Base-by-base conservation (phyloP, 92 coral and sea anemone species). In the Epizoanthus stellaris region DNA sequence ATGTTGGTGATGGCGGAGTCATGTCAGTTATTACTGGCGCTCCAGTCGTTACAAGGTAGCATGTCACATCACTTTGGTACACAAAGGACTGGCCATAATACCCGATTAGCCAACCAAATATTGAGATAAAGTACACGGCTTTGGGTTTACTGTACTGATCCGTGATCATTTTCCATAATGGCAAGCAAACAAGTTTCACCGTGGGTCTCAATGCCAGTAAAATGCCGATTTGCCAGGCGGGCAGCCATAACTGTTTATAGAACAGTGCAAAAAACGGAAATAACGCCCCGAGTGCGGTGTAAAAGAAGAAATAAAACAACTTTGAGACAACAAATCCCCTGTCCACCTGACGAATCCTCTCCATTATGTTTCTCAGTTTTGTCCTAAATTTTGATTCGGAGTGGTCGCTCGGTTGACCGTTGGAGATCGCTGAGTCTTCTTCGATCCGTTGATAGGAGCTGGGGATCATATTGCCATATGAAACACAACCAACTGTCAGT, bases 171-270 rank as follows among this genome's bases (percentile, higher is more conserved):
- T 92, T 94, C 98, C 98, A 94, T 64, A 94, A 75, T 7, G 98
- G 98, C 76, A 94, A 53, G 80, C 98, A 94, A 68, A 92, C 82
- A 11, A 94, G 92, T 75, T 94, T 94, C 66, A 94, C 98, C 39
- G 91, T 85, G 0, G 98, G 98, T n/a, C 98, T 77, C 77, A 94
- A 75, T 23, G 95, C 98, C 59, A 94, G 87, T 81, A 94, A 86
- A 23, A 94, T 80, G 11, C 98, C 98, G 82, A 90, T 90, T 76
- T 94, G 98, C 56, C 93, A 71, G 21, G 98, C 89, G 4, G 92
- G 58, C 4, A 94, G 95, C 98, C 98, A 94, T 84, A 94, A 21
- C 77, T 94, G 98, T 82, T 94, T 94, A 83, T 94, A 94, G 70
- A 87, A 94, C 80, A 94, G 84, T 34, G 93, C 87, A 61, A 94